Percentiles rank a stretch among this genome's conserved stretches.
Evolutionary conservation across 1,140 invertebrate genomes (phyloP).

Genomic region (Vanessa atalanta): DNA sequence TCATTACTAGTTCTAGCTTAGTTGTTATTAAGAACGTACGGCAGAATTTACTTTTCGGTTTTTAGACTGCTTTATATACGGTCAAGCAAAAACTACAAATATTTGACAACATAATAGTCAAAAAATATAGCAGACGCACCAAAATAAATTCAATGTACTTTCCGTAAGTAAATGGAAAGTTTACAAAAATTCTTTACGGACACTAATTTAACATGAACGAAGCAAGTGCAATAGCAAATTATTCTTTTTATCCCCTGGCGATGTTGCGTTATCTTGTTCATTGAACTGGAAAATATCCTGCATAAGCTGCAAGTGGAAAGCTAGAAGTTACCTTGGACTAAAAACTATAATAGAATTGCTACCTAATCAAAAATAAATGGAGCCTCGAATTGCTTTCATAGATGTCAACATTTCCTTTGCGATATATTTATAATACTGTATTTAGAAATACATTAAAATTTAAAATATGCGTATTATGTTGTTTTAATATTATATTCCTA

Average conservation of each 20-base stretch:
- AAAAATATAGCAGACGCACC: background rate
- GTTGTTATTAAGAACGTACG: too few species aligned
- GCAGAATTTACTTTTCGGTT: too few species aligned
- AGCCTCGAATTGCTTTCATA: too few species aligned
- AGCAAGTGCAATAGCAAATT: constrained; percentile 18
- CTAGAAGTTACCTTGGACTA: background rate
- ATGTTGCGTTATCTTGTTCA: constrained; percentile 39
- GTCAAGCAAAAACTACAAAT: too few species aligned
- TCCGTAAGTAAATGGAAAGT: constrained; percentile 2
- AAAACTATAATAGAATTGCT: background rate
- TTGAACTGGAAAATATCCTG: constrained; percentile 42
- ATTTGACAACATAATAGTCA: too few species aligned
- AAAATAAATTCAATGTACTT: background rate
- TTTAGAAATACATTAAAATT: too few species aligned
- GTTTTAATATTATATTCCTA: too few species aligned
- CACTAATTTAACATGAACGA: constrained; percentile 20
- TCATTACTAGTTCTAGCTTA: too few species aligned
- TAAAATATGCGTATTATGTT: too few species aligned
- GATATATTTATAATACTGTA: too few species aligned
- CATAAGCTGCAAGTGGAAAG: constrained; percentile 28
- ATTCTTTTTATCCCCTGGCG: constrained; percentile 29
- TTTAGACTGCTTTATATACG: too few species aligned
- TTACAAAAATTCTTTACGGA: constrained; percentile 2
- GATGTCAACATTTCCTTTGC: too few species aligned
- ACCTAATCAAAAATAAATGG: background rate